Base-by-base conservation (phyloP, 2,888 invertebrate genomes). In the Idaea biselata region DNA sequence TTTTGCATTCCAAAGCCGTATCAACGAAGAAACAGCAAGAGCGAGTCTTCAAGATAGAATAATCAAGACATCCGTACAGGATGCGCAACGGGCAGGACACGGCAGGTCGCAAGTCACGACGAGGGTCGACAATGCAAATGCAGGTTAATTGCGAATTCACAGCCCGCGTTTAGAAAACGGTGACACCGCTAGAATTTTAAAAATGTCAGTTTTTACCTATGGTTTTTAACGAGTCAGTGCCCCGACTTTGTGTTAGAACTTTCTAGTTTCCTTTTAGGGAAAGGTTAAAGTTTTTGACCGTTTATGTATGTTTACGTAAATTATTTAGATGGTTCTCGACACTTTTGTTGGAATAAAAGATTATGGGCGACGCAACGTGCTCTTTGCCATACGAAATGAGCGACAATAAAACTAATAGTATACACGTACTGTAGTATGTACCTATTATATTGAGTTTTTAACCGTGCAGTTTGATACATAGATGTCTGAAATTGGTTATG, bases 101-200 rank as follows among this genome's bases (percentile, higher is more conserved):
- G 60, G 60, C 63, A 69, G 74, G 76, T 75, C 77, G 72, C 63
- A 62, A 62, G 72, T 75, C 71, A 70, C 73, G 69, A 69, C 72
- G 70, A 73, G 62, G 81, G 77, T 84, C 83, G 82, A 68, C 79
- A 69, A 88, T 88, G 83, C 82, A 83, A 87, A 88, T 86, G 79
- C 82, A 72, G 83, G 84, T 86, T 88, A 87, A 88, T 89, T 88
- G 87, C 83, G 80, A 81, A 89, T 88, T 88, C 88, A 86, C 79
- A 82, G 82, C 82, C 77, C 72, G 76, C 77, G 80, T 80, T 80
- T 85, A 86, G 84, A 86, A 86, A 87, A 83, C 83, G 66, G 62
- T 76, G 69, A 80, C 82, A 74, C 66, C 80, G 69, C 66, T 70
- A 77, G 88, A 88, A 88, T 88, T 75, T 82, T 78, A 87, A 88